Conservation (phyloP, 2,113 vertebrate genomes). For the Pelmatolapia mariae region DNA sequence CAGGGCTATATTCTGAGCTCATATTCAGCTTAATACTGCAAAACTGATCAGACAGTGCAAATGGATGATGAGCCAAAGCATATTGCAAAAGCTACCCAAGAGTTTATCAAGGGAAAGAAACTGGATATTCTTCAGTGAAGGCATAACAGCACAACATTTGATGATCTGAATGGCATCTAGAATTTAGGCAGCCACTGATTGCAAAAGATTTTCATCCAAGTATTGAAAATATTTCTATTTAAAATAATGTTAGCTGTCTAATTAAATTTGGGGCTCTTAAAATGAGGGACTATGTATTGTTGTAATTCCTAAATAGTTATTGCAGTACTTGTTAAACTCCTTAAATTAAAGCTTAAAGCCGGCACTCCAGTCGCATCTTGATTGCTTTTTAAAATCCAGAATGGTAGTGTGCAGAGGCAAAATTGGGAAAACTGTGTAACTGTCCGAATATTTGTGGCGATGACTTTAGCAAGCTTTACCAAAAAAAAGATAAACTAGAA, state of each 20-base stretch:
- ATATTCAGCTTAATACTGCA: accelerated
- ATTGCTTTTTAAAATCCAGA: neutral
- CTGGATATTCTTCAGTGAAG: neutral
- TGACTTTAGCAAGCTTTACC: neutral
- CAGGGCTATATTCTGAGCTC: neutral
- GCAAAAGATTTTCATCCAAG: neutral
- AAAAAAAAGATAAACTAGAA: neutral
- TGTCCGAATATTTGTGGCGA: neutral
- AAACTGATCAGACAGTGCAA: neutral
- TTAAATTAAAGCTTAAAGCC: neutral
- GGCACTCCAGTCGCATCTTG: neutral
- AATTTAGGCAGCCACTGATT: neutral
- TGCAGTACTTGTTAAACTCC: neutral
- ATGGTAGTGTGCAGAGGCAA: neutral
- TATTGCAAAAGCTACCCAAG: neutral
- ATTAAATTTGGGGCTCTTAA: neutral
- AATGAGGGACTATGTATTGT: neutral
- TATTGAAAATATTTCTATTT: neutral
- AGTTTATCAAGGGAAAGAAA: neutral
- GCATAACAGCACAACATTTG: neutral
- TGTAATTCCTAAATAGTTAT: neutral
- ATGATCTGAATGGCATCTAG: neutral
- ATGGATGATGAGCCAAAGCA: neutral
- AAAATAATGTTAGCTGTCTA: neutral
- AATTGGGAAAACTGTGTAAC: neutral